Percentiles rank a stretch among this genome's conserved stretches.
Evolutionary conservation across 2,888 invertebrate genomes (phyloP).

Genomic region (Eupelmus urozonus): DNA sequence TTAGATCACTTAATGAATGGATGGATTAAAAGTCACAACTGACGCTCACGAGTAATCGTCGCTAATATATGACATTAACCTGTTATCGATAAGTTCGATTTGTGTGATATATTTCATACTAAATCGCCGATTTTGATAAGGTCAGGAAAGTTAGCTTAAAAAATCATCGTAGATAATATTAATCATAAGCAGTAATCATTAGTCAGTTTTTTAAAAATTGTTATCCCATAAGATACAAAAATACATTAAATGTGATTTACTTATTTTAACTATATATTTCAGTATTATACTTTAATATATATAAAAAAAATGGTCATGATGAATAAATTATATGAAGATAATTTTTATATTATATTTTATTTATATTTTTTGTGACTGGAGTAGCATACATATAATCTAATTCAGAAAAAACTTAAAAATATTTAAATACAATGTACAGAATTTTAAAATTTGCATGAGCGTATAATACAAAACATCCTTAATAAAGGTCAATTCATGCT

Average conservation of each 20-base stretch:
- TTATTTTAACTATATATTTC: neutral
- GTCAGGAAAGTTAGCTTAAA: slow-evolving; percentile 28
- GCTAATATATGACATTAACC: slow-evolving; percentile 49
- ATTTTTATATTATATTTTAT: no score
- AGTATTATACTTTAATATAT: no score
- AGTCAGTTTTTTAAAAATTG: neutral
- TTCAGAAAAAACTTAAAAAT: no score
- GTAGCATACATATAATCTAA: no score
- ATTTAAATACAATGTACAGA: no score
- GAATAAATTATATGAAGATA: no score
- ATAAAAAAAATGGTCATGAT: no score
- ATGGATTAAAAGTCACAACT: slow-evolving; percentile 29
- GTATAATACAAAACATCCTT: neutral
- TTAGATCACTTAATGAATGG: slow-evolving; percentile 12
- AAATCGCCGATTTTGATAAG: slow-evolving; percentile 39
- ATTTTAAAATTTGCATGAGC: neutral
- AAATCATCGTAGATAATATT: slow-evolving; percentile 35
- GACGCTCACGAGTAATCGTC: slow-evolving; percentile 3
- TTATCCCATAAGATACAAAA: neutral
- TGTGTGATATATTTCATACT: slow-evolving; percentile 25
- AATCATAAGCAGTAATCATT: slow-evolving; percentile 6
- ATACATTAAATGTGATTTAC: neutral
- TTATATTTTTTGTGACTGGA: no score
- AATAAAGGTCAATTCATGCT: neutral
- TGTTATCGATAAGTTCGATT: slow-evolving; percentile 44